Conservation (phyloP, 2,888 invertebrate genomes). For the Troides aeacus region DNA sequence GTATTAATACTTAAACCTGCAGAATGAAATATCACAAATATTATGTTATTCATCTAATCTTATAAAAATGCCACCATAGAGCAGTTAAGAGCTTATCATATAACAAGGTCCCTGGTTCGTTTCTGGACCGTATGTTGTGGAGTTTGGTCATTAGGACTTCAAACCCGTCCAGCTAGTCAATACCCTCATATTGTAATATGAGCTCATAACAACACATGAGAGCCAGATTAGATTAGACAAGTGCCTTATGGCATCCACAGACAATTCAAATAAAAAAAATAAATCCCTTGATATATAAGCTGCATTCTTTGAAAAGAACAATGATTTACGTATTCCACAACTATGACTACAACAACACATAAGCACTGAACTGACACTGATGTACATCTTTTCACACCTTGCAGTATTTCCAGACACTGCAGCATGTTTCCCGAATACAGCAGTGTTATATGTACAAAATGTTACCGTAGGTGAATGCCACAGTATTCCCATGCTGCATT, state of each 20-base stretch:
- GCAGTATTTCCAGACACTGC: background rate
- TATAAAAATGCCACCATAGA: background rate
- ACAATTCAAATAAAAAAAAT: no score
- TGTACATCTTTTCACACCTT: background rate
- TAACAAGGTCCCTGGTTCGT: no score
- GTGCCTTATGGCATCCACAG: no score
- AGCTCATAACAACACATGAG: no score
- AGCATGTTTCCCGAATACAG: background rate
- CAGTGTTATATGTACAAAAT: background rate
- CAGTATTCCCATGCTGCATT: background rate
- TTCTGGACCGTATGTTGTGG: no score
- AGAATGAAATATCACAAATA: constrained; percentile 2
- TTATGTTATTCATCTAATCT: background rate
- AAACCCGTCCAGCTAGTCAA: no score
- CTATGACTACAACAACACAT: constrained; percentile 2
- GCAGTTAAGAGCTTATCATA: no score
- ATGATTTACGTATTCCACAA: background rate
- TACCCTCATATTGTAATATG: no score
- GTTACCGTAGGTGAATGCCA: background rate
- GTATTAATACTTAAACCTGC: background rate
- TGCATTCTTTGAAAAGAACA: background rate
- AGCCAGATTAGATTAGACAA: no score
- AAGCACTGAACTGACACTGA: constrained; percentile 10
- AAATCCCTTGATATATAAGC: background rate
- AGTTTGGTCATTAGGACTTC: no score